Evolutionary conservation across 2,797 vertebrate genomes (phyloP).

Genomic region (Lepus townsendii): DNA sequence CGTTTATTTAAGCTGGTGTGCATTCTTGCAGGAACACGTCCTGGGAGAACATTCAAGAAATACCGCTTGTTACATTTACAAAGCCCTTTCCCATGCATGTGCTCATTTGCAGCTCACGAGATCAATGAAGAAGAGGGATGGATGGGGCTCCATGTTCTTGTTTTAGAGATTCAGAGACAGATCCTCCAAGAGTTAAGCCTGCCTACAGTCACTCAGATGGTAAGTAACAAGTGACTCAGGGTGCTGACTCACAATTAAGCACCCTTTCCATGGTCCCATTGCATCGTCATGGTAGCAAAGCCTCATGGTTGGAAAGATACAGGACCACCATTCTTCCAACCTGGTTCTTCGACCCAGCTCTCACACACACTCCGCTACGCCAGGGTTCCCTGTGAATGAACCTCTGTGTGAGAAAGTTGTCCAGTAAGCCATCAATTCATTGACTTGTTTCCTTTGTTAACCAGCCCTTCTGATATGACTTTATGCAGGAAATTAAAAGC

Average conservation of each 20-base stretch:
- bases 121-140: not conserved
- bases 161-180: constrained; percentile 22
- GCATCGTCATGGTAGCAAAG: not conserved
- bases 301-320: not conserved
- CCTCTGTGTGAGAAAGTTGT: not conserved
- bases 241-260: not conserved
- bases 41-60: not conserved
- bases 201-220: not conserved
- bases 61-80: not conserved
- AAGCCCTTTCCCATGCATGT: not conserved
- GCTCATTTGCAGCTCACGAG: not conserved
- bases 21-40: not conserved
- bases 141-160: not conserved
- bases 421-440: accelerated
- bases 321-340: not conserved
- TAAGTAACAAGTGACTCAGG: not conserved
- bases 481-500: not conserved
- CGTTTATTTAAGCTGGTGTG: not conserved
- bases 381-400: not conserved
- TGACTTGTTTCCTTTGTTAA: not conserved
- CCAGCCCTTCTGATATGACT: not conserved
- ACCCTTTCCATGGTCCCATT: not conserved
- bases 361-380: accelerated
- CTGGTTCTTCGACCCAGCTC: not conserved
- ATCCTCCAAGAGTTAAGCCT: not conserved